Percentiles rank a stretch among this genome's conserved stretches.
Evolutionary conservation across 2,888 invertebrate species (phyloP).

Genomic region (Cephus pygmeus): DNA sequence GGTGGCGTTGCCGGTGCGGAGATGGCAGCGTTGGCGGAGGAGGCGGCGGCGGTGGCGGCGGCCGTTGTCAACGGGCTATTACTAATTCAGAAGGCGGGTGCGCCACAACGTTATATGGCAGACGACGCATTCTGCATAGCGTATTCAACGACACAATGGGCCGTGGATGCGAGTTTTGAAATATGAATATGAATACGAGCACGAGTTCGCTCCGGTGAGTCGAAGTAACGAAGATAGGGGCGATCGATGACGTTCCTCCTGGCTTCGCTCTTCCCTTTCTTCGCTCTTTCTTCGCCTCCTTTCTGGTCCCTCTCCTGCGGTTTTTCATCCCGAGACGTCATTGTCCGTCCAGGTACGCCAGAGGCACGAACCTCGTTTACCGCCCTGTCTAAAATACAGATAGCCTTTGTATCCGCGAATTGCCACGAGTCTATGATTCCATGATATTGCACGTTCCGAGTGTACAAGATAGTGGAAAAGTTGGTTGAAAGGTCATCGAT

Average conservation of each 20-base stretch:
- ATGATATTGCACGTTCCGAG: neutral
- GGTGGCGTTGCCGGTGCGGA: neutral
- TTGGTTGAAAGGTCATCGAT: neutral
- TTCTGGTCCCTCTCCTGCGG: neutral
- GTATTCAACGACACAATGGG: constrained; percentile 55
- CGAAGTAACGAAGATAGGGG: constrained; percentile 46
- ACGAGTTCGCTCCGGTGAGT: constrained; percentile 44
- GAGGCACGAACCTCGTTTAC: neutral
- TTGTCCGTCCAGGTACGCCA: neutral
- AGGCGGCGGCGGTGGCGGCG: constrained; percentile 19
- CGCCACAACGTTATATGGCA: constrained; percentile 54
- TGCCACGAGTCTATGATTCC: neutral
- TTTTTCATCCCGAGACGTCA: neutral
- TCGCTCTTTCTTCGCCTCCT: neutral
- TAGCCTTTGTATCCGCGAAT: neutral
- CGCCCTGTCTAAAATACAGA: neutral
- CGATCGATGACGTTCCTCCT: constrained; percentile 45
- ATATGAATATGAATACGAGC: constrained; percentile 55
- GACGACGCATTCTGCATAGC: constrained; percentile 58
- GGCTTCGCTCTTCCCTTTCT: constrained; percentile 10
- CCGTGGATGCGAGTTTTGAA: constrained; percentile 57
- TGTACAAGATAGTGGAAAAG: neutral
- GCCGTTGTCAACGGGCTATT: constrained; percentile 53
- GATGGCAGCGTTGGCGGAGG: neutral
- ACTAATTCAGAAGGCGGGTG: constrained; percentile 59